Evolutionary conservation across 30 jellyfish, hydroid and myxozoan genomes (phyloP), one percentile per base, ranked within the genome.

Genomic region (Turritopsis rubra): DNA sequence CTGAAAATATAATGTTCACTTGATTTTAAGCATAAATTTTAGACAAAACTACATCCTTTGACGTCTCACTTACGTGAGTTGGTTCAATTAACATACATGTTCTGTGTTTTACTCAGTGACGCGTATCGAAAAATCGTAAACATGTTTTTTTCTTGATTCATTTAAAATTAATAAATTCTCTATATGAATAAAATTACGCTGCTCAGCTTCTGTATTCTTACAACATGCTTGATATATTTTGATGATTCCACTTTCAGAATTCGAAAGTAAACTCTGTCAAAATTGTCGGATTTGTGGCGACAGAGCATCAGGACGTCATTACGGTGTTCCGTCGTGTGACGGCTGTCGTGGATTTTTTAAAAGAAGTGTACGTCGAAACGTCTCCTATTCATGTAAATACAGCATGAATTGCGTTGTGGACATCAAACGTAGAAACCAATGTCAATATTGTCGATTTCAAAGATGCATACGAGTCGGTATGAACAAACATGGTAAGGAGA

Each of bases 281-380:
- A 26, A 25, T 30, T 85, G 92, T 85, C 84, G 85, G 31, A 93
- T 93, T 9, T 93, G 98, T 71, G 98, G 97, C n/a, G 98, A 93
- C 88, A 85, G 98, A 21, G 96, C 98, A 20, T 93, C 98, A 7
- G 98, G 98, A 26, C 72, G 96, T 54, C 98, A 93, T 83, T 93
- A 93, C 80, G 96, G 96, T 7, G 96, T 93, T 16, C 85, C 88
- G 91, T 84, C 98, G 28, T 93, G 98, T 52, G 98, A 93, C 77
- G 98, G 98, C 7, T 93, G 98, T 92, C 89, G 98, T 24, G 98
- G 98, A 1, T 93, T 93, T 80, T 93, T 93, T 90, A 93, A 93
- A 53, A 79, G 98, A 31, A 93, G 96, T 72, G 98, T 93, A 21
- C 85, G 98, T 31, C 83, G 96, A 23, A 86, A 89, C 81, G 88